These are phyloP conservation scores for Bambusicola thoracicus DNA, from an alignment of 2,113 vertebrate species.

Conservation along the genomic window DNA sequence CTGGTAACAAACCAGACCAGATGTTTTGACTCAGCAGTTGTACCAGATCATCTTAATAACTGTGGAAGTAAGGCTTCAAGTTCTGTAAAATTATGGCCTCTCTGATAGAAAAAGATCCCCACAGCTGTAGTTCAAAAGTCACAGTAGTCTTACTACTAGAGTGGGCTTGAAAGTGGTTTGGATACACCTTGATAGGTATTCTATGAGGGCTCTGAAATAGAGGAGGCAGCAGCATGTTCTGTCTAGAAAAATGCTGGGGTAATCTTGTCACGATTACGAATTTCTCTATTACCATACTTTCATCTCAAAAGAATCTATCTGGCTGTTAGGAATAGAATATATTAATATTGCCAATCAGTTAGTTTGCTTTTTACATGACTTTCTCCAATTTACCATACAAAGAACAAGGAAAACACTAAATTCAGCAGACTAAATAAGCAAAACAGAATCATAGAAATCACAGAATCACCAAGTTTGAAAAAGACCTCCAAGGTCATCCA, in stretches of 20 bases:
- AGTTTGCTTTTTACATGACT: constrained; percentile 14
- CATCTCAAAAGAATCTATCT: not conserved
- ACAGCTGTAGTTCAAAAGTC: not conserved
- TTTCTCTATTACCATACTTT: not conserved
- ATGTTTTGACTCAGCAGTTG: not conserved
- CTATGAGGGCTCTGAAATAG: not conserved
- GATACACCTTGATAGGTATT: not conserved
- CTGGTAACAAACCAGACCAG: not conserved
- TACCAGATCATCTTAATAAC: not conserved
- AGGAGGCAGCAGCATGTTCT: fast-evolving
- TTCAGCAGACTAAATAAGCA: too few relatives aligned
- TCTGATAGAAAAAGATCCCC: not conserved
- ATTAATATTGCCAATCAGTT: not conserved
- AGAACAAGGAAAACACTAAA: not conserved
- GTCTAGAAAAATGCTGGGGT: not conserved
- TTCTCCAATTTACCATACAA: constrained; percentile 33
- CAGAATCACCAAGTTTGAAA: not conserved
- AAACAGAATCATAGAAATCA: too few relatives aligned
- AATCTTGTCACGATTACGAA: constrained; percentile 5
- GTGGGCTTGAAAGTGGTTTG: not conserved
- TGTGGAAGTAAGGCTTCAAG: not conserved
- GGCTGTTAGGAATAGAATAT: not conserved
- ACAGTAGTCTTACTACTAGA: not conserved
- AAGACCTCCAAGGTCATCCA: too few relatives aligned
- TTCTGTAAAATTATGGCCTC: not conserved